These are phyloP conservation scores for Podarcis cretensis DNA, from an alignment of 2,113 vertebrate species.

Conservation along the genomic window DNA sequence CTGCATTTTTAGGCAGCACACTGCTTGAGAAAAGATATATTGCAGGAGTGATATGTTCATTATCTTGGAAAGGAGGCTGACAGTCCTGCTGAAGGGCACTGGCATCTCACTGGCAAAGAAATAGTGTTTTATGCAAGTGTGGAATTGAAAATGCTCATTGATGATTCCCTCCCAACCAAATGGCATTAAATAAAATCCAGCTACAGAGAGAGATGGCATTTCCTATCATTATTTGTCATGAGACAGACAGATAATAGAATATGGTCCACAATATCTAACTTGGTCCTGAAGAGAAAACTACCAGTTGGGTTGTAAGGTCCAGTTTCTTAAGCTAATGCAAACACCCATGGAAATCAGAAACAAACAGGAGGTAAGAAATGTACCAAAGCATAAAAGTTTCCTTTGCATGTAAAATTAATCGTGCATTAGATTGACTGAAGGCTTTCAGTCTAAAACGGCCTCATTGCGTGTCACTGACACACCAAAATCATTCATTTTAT, in stretches of 20 bases:
- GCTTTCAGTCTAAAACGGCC: neutral
- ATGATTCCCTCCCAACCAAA: neutral
- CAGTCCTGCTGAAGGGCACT: constrained; percentile 7
- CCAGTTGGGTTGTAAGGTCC: neutral
- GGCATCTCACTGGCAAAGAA: constrained; percentile 13
- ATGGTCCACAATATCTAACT: neutral
- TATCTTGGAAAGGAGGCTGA: constrained; percentile 14
- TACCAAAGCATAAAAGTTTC: neutral
- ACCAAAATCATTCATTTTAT: neutral
- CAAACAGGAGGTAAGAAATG: neutral
- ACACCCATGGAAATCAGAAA: neutral
- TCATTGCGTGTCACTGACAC: neutral
- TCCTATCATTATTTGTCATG: neutral
- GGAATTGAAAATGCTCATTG: constrained; percentile 31
- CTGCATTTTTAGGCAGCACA: constrained; percentile 9
- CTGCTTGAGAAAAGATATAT: constrained; percentile 8
- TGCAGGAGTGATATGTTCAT: neutral
- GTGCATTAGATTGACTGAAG: neutral
- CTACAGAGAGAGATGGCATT: constrained; percentile 15
- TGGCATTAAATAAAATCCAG: neutral
- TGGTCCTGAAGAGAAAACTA: neutral
- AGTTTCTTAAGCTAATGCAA: neutral
- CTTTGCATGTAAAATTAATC: constrained; percentile 10
- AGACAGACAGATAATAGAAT: constrained; percentile 5
- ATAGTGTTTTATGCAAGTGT: constrained; percentile 18